Conservation (phyloP, 2,113 vertebrate genomes). For the Haemorhous mexicanus region DNA sequence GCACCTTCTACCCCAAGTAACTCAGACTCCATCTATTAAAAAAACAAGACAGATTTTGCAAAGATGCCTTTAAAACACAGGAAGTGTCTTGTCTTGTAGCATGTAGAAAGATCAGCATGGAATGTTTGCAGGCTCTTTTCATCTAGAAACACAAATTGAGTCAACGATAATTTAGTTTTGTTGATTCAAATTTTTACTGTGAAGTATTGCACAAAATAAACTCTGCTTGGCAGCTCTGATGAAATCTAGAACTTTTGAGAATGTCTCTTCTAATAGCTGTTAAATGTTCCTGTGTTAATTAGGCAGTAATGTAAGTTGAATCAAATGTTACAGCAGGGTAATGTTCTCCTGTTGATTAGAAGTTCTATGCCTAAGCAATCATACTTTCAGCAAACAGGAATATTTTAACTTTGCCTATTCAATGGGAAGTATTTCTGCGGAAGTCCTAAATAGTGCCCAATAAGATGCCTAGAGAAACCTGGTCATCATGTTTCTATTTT, state of each 20-base stretch:
- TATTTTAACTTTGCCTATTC: background rate
- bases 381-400: background rate
- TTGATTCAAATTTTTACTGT: conserved; percentile 1
- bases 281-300: conserved; percentile 57
- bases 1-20: background rate
- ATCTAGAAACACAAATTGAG: background rate
- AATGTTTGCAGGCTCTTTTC: background rate
- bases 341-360: conserved; percentile 34
- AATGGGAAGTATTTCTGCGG: background rate
- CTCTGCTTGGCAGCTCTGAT: background rate
- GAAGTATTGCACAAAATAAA: background rate
- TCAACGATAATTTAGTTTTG: background rate
- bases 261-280: conserved; percentile 21
- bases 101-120: background rate
- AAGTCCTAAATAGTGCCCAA: background rate
- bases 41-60: background rate
- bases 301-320: conserved; percentile 23
- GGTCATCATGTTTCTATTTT: background rate
- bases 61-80: background rate
- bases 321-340: background rate
- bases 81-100: background rate
- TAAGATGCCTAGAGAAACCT: background rate
- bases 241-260: conserved; percentile 46
- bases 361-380: conserved; percentile 24
- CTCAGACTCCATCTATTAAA: background rate